Conservation (phyloP, 2,113 vertebrate species). For the Hemicordylus capensis region DNA sequence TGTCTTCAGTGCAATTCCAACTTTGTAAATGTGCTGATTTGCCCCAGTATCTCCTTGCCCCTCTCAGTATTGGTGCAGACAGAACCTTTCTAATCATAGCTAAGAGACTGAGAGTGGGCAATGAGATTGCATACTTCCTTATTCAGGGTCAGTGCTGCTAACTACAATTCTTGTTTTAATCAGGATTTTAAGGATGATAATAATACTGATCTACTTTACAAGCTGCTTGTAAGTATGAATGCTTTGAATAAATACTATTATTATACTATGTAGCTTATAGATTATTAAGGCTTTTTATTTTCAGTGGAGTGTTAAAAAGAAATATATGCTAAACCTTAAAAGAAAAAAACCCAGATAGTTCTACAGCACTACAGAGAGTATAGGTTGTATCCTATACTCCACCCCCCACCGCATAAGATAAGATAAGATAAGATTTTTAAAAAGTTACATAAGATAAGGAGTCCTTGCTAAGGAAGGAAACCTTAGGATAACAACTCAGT, state of each 20-base stretch:
- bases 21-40: neutral
- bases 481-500: too few species aligned
- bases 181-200: neutral
- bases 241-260: neutral
- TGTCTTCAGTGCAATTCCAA: neutral
- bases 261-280: neutral
- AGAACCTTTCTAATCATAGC: neutral
- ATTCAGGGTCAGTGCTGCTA: neutral
- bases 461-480: too few species aligned
- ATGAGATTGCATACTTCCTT: neutral
- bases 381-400: too few species aligned
- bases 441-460: too few species aligned
- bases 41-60: neutral
- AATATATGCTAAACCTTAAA: too few species aligned
- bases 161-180: neutral
- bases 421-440: too few species aligned
- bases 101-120: neutral
- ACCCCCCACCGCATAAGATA: too few species aligned
- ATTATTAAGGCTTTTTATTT: neutral
- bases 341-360: too few species aligned
- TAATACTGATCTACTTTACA: neutral
- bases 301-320: neutral
- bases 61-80: neutral
- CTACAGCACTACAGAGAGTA: too few species aligned
- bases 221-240: neutral